These are phyloP conservation scores for Odobenus rosmarus DNA, from an alignment of 2,113 vertebrate genomes.

Conservation along the genomic window DNA sequence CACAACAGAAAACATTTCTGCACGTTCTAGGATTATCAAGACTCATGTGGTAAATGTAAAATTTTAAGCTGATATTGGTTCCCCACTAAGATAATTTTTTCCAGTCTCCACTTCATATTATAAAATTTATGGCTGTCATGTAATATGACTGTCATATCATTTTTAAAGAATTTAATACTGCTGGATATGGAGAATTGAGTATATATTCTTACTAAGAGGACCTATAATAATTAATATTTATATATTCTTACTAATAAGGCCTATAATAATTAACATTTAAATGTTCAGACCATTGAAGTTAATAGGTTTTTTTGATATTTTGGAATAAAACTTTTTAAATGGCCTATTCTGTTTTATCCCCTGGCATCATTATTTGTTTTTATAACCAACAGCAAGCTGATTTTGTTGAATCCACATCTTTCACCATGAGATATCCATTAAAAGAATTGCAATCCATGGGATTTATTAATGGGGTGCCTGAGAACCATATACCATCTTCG, in stretches of 20 bases:
- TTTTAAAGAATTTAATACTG: constrained; percentile 62
- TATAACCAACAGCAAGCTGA: background rate
- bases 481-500: background rate
- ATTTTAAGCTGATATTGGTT: background rate
- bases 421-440: background rate
- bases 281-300: constrained; percentile 38
- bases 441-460: background rate
- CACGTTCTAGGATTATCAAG: constrained; percentile 12
- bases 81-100: background rate
- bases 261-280: constrained; percentile 44
- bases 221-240: constrained; percentile 53
- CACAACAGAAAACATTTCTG: constrained; percentile 34
- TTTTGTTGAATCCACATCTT: constrained; percentile 34
- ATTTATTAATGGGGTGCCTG: constrained; percentile 39
- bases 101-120: constrained; percentile 46
- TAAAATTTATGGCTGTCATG: constrained; percentile 56
- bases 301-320: constrained; percentile 40
- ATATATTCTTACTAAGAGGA: constrained; percentile 61
- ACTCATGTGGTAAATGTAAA: constrained; percentile 22
- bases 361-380: background rate
- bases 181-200: constrained; percentile 67
- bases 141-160: constrained; percentile 11
- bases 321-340: constrained; percentile 49
- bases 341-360: background rate
- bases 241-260: constrained; percentile 58